Evolutionary conservation across 2,888 invertebrate species (phyloP).

Genomic region (Crocallis elinguaria): DNA sequence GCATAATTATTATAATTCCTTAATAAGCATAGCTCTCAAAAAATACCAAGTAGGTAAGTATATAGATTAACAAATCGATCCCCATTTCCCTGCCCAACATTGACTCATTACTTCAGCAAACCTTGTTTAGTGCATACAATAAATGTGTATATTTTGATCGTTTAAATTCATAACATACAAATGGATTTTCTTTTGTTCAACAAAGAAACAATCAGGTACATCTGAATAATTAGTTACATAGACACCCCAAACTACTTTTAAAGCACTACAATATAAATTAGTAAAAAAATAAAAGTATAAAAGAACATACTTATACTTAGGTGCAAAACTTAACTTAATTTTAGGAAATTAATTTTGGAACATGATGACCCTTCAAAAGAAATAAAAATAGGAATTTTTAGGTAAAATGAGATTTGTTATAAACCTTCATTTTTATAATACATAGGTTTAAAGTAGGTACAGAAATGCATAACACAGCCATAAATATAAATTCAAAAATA

Average conservation of each 20-base stretch:
- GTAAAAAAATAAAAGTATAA: constrained; percentile 15
- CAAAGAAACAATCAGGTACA: constrained; percentile 23
- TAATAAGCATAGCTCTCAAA: too few species aligned
- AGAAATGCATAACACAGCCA: constrained; percentile 48
- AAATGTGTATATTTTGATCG: not conserved
- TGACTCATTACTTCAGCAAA: too few species aligned
- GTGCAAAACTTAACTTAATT: constrained; percentile 10
- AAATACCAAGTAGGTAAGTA: not conserved
- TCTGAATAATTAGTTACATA: constrained; percentile 14
- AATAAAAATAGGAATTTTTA: constrained; percentile 15
- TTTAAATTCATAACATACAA: not conserved
- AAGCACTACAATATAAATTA: constrained; percentile 13
- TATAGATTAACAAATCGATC: too few species aligned
- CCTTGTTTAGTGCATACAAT: too few species aligned
- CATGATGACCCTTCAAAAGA: constrained; percentile 3
- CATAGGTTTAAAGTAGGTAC: not conserved
- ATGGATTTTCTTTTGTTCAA: constrained; percentile 13
- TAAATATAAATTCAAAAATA: constrained; percentile 21
- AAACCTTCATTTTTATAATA: not conserved
- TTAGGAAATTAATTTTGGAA: constrained; percentile 10
- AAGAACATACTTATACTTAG: not conserved
- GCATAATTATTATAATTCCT: too few species aligned
- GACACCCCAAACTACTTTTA: constrained; percentile 1
- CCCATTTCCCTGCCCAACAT: too few species aligned
- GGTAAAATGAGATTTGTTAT: constrained; percentile 1